Evolutionary conservation across 2,113 vertebrate species (phyloP).

Genomic region (Notothenia rossii): DNA sequence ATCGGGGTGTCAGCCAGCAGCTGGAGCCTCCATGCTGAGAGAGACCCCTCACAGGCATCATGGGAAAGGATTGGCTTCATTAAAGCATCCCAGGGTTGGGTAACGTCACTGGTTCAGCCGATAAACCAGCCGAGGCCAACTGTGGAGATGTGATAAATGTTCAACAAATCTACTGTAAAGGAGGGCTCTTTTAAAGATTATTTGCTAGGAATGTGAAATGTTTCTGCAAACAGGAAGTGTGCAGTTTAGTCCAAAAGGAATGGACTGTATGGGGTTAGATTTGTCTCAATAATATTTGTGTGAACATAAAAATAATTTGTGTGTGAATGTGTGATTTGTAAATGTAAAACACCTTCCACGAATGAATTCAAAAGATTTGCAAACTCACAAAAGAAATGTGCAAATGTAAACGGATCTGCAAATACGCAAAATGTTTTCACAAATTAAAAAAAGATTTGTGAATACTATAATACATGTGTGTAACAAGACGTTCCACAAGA

Average conservation of each 20-base stretch:
- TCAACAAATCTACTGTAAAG: constrained; percentile 45
- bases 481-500: no score
- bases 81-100: constrained; percentile 60
- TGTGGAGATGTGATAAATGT: constrained; percentile 64
- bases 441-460: no score
- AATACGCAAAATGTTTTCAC: no score
- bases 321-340: no score
- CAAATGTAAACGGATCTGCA: no score
- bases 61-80: constrained; percentile 61
- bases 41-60: constrained; percentile 46
- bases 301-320: no score
- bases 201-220: constrained; percentile 4
- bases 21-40: constrained; percentile 68
- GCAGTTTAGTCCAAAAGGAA: constrained; percentile 5
- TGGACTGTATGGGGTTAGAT: not conserved
- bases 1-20: constrained; percentile 70
- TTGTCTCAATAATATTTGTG: no score
- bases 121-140: constrained; percentile 64
- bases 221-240: constrained; percentile 23
- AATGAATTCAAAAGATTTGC: no score
- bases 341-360: no score
- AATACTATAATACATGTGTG: no score
- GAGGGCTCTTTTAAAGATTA: constrained; percentile 26
- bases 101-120: constrained; percentile 61
- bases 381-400: no score